A percentile compares a stretch with the other conserved stretches of the same genome.
Evolutionary conservation across 2,888 invertebrate species (phyloP).

Genomic region (Phymatocera aterrima): DNA sequence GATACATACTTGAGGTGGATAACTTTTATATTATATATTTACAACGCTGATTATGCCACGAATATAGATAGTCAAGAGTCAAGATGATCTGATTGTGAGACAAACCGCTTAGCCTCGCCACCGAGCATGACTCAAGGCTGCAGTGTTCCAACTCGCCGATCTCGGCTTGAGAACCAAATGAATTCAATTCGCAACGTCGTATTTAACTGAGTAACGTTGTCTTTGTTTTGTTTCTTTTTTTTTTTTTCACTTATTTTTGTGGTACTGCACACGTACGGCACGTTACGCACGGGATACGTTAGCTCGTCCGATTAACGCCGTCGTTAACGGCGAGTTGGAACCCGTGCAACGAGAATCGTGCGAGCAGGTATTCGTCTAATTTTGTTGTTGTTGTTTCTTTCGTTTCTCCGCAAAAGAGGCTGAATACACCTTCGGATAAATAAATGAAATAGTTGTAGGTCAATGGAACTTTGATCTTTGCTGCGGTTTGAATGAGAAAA

Average conservation of each 20-base stretch:
- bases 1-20: no score
- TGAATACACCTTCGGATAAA: background rate
- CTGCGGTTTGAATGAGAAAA: background rate
- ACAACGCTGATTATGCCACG: background rate
- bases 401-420: background rate
- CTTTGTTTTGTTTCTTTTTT: background rate
- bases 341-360: conserved; percentile 13
- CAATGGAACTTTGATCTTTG: background rate
- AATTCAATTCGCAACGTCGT: background rate
- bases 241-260: no score
- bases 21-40: no score
- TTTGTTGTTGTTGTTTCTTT: background rate
- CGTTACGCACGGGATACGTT: background rate
- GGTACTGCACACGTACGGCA: no score
- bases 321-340: conserved; percentile 40
- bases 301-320: conserved; percentile 33
- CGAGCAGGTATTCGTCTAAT: background rate
- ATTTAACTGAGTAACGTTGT: background rate
- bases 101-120: conserved; percentile 9
- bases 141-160: conserved; percentile 64
- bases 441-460: background rate
- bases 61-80: background rate
- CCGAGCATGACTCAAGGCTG: conserved; percentile 51
- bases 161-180: background rate
- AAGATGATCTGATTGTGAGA: no score